Conservation (phyloP, 2,888 invertebrate genomes). For the Cephonodes hylas region DNA sequence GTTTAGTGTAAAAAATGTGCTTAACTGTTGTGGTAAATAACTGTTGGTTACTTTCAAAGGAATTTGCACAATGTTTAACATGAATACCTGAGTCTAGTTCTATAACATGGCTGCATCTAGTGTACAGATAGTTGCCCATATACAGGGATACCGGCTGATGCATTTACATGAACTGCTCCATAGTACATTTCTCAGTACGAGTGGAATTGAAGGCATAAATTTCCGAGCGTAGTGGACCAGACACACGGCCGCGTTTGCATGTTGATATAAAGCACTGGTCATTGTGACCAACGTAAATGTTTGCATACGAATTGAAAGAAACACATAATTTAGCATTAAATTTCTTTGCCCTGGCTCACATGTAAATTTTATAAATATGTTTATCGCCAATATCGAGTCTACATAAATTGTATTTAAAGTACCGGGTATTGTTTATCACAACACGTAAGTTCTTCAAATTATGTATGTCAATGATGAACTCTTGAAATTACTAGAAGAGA, state of each 20-base stretch:
- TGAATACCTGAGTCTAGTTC: background rate
- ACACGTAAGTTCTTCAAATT: background rate
- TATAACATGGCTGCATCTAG: background rate
- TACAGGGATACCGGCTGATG: background rate
- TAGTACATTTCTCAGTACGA: slow-evolving; percentile 39
- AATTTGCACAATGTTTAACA: background rate
- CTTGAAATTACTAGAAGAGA: background rate
- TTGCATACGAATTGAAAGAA: slow-evolving; percentile 21
- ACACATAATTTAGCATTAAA: slow-evolving; percentile 11
- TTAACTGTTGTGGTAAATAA: background rate
- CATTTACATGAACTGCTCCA: slow-evolving; percentile 29
- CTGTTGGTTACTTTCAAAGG: background rate
- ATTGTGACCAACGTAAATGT: slow-evolving; percentile 27
- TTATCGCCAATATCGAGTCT: background rate
- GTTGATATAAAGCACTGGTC: slow-evolving; percentile 31
- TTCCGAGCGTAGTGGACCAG: slow-evolving; percentile 37
- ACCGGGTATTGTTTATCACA: background rate
- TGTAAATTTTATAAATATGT: background rate
- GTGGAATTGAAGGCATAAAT: slow-evolving; percentile 43
- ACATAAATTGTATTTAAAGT: background rate
- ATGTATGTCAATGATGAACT: background rate
- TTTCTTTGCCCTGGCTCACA: background rate
- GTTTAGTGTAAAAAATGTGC: background rate
- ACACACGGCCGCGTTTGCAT: slow-evolving; percentile 19
- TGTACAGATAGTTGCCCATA: background rate